These are phyloP conservation scores for Geococcyx californianus DNA, from an alignment of 2,113 vertebrate species.

Conservation along the genomic window DNA sequence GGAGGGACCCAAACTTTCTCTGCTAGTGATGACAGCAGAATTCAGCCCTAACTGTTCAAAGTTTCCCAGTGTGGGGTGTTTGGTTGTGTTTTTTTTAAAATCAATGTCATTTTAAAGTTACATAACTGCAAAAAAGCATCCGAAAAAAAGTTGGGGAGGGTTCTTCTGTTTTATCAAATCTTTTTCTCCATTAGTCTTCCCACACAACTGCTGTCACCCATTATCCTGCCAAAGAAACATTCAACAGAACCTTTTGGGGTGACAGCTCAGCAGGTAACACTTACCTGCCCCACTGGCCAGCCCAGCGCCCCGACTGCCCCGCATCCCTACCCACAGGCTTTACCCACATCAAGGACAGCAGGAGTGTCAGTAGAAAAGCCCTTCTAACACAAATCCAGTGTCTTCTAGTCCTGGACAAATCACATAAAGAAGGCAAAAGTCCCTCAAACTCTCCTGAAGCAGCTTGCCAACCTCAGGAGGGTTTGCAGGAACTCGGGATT, in stretches of 20 bases:
- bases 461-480: rapidly evolving
- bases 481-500: background rate
- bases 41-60: background rate
- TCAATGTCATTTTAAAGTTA: constrained; percentile 36
- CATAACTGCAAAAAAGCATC: constrained; percentile 52
- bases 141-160: constrained; percentile 1
- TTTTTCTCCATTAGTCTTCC: constrained; percentile 57
- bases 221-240: constrained; percentile 20
- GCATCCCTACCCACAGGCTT: rapidly evolving
- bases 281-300: background rate
- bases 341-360: rapidly evolving
- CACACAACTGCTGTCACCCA: constrained; percentile 52
- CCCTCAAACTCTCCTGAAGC: background rate
- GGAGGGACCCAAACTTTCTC: background rate
- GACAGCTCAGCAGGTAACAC: constrained; percentile 1
- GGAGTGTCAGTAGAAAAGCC: background rate
- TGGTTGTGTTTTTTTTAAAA: background rate
- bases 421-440: background rate
- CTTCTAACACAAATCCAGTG: rapidly evolving
- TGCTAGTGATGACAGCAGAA: background rate
- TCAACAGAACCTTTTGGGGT: background rate
- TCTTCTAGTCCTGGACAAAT: background rate
- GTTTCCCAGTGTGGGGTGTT: background rate
- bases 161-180: constrained; percentile 59
- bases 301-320: rapidly evolving